Conservation (phyloP, 2,888 invertebrate genomes). For the Phlogophora meticulosa region DNA sequence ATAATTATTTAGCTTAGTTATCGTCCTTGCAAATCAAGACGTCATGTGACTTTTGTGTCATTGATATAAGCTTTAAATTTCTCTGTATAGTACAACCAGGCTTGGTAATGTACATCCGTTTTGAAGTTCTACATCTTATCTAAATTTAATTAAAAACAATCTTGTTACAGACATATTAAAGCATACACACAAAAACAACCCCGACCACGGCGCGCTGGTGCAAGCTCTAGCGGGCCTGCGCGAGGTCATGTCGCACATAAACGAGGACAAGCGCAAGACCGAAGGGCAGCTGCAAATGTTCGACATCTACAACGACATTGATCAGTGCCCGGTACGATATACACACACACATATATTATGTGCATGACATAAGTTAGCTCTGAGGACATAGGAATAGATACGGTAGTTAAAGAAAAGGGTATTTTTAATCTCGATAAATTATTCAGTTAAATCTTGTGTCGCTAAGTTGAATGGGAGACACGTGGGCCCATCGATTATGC, state of each 20-base stretch:
- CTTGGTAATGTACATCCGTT: too few species aligned
- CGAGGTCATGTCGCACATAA: constrained; percentile 98
- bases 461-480: too few species aligned
- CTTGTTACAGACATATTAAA: constrained; percentile 95
- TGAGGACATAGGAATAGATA: too few species aligned
- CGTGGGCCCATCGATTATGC: too few species aligned
- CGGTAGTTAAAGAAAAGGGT: too few species aligned
- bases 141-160: not conserved
- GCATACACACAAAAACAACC: constrained; percentile 96
- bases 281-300: constrained; percentile 99
- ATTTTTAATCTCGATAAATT: too few species aligned
- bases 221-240: constrained; percentile 96
- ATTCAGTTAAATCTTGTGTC: too few species aligned
- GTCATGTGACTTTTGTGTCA: not conserved
- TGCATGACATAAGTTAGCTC: too few species aligned
- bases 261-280: constrained; percentile 99
- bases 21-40: not conserved
- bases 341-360: too few species aligned
- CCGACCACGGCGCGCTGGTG: constrained; percentile 96
- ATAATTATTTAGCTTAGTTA: not conserved
- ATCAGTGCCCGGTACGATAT: constrained; percentile 96
- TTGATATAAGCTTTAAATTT: not conserved
- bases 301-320: constrained; percentile 99
- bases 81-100: not conserved
- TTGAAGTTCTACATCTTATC: too few species aligned